phyloP scores from a whole-genome alignment of 2,888 invertebrate genomes.

The Ferrisia virgata region DNA sequence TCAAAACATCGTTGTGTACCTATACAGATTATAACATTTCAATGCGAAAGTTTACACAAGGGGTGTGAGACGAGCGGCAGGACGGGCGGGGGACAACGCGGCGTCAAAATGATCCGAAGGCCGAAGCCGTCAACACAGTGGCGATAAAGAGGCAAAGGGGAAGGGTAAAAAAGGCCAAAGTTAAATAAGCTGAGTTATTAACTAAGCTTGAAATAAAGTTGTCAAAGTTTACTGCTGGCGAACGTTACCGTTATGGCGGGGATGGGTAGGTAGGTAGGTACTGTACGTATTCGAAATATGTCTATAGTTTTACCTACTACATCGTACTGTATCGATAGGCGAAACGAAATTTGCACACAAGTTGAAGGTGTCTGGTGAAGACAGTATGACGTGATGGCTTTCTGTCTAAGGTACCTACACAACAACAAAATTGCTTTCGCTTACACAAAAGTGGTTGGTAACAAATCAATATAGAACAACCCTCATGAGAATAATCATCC shows the following conservation, averaged over 20 bases:
- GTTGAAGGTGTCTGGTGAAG: slow-evolving; percentile 44
- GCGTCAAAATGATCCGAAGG: neutral
- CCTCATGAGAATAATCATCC: slow-evolving; percentile 45
- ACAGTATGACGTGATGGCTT: slow-evolving; percentile 44
- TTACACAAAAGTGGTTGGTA: slow-evolving; percentile 33
- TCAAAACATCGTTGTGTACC: neutral
- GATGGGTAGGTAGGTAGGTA: no score
- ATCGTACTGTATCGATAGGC: slow-evolving; percentile 18
- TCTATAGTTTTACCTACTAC: neutral
- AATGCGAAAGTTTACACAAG: neutral
- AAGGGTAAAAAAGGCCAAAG: slow-evolving; percentile 6
- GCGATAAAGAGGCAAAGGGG: neutral
- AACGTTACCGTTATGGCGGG: no score
- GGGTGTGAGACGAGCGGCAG: no score
- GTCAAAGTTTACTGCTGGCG: slow-evolving; percentile 33
- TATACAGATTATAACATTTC: neutral
- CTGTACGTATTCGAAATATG: neutral
- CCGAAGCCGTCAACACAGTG: neutral
- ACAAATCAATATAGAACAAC: slow-evolving; percentile 45
- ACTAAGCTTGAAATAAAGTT: slow-evolving; percentile 37
- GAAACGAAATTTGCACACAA: slow-evolving; percentile 32
- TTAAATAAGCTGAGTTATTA: slow-evolving; percentile 32
- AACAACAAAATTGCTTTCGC: slow-evolving; percentile 36
- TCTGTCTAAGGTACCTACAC: slow-evolving; percentile 37
- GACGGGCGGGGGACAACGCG: neutral